Evolutionary conservation across 2,113 vertebrate genomes (phyloP).

Genomic region (Dicerorhinus sumatrensis): DNA sequence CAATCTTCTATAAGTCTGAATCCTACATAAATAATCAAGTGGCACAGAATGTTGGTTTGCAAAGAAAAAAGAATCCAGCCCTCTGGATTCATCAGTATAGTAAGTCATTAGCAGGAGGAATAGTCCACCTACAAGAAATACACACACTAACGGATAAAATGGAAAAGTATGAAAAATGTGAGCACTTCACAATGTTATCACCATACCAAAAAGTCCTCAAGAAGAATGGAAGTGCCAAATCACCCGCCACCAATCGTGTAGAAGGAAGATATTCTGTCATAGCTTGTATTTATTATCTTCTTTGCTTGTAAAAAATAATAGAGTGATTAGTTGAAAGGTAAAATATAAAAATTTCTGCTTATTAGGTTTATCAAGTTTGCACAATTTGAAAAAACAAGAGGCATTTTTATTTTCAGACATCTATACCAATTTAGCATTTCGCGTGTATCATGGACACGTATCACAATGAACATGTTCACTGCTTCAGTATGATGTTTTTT

Average conservation of each 20-base stretch:
- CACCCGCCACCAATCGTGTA: background rate
- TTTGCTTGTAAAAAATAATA: conserved; percentile 1
- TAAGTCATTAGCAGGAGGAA: background rate
- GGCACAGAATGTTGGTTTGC: background rate
- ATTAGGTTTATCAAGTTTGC: background rate
- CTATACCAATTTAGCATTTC: background rate
- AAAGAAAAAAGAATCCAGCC: background rate
- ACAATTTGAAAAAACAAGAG: background rate
- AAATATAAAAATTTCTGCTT: background rate
- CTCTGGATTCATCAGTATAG: background rate
- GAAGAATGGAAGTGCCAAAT: background rate
- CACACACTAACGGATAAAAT: background rate
- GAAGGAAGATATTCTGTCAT: background rate
- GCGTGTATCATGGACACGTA: accelerated
- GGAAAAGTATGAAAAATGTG: background rate
- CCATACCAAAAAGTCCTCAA: background rate
- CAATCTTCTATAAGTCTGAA: conserved; percentile 22
- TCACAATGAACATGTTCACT: background rate
- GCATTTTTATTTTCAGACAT: background rate
- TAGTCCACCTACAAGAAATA: background rate
- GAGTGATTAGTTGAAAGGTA: background rate
- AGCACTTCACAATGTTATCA: background rate
- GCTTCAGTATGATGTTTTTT: background rate
- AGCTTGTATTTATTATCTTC: background rate
- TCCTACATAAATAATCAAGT: conserved; percentile 11